A percentile compares a stretch with the other conserved stretches of the same genome.
These are phyloP conservation scores for Drosophila bocqueti DNA, from an alignment of 1,140 invertebrate species.

Conservation along the genomic window DNA sequence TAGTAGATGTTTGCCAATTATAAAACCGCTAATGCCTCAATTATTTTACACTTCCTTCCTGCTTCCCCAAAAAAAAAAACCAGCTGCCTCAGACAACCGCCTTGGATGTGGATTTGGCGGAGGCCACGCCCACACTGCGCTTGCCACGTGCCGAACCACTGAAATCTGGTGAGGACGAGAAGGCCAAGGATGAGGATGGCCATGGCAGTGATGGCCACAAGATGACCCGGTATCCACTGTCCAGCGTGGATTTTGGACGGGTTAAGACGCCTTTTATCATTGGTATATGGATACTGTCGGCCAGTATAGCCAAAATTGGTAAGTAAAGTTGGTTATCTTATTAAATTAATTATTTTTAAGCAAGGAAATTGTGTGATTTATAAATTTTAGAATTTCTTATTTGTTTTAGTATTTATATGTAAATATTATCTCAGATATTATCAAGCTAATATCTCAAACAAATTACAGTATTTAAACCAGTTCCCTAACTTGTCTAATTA, in stretches of 20 bases:
- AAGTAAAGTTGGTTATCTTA: slow-evolving; percentile 83
- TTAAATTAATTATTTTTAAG: not conserved
- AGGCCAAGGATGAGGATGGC: slow-evolving; percentile 32
- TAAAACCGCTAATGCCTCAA: slow-evolving; percentile 38
- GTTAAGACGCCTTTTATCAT: slow-evolving; percentile 97
- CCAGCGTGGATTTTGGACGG: slow-evolving; percentile 93
- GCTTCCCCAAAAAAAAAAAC: not conserved
- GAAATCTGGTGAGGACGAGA: slow-evolving; percentile 13
- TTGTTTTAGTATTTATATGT: no score
- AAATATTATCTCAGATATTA: not conserved
- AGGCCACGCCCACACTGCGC: not conserved
- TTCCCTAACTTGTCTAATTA: slow-evolving; percentile 3
- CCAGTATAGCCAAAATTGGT: slow-evolving; percentile 98
- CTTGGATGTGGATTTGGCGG: slow-evolving; percentile 6
- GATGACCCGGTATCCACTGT: slow-evolving; percentile 88
- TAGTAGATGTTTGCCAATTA: slow-evolving; percentile 38
- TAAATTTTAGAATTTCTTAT: no score
- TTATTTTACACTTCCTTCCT: slow-evolving; percentile 26
- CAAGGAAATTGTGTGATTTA: not conserved
- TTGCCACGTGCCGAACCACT: slow-evolving; percentile 43
- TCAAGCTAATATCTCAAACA: not conserved
- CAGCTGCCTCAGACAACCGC: slow-evolving; percentile 40
- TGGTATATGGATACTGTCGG: slow-evolving; percentile 97
- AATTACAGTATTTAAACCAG: not conserved
- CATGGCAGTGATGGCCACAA: slow-evolving; percentile 40